These are phyloP conservation scores for Halisarca cf. caerulea DNA, from an alignment of 37 sponge, comb jelly and placozoan species.

Conservation along the genomic window DNA sequence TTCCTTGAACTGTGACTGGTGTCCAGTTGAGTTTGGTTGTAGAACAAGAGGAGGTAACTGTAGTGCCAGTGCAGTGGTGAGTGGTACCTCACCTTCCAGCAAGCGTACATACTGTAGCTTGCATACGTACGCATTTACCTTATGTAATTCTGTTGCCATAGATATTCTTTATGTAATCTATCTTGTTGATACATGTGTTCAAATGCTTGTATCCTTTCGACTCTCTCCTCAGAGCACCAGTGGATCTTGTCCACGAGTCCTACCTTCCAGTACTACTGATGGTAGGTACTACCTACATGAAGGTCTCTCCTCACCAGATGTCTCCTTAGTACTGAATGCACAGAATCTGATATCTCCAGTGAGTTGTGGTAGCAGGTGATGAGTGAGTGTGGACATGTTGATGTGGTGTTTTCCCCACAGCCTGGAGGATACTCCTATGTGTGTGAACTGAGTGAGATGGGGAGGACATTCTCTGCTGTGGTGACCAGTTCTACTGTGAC, in stretches of 20 bases:
- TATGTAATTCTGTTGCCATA: too few relatives aligned
- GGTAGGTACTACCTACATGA: slow-evolving; percentile 32
- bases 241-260: neutral
- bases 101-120: too few relatives aligned
- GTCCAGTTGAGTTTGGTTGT: slow-evolving; percentile 1
- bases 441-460: neutral
- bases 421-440: neutral
- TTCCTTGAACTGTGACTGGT: neutral
- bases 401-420: too few relatives aligned
- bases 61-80: too few relatives aligned
- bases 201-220: neutral
- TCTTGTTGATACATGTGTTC: neutral
- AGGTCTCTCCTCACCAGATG: slow-evolving; percentile 17
- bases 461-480: neutral
- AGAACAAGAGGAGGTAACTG: slow-evolving; percentile 8
- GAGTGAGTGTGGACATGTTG: too few relatives aligned
- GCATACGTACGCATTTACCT: too few relatives aligned
- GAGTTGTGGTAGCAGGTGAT: neutral
- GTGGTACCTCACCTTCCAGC: too few relatives aligned
- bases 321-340: slow-evolving; percentile 1
- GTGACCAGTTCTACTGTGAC: neutral
- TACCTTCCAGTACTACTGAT: neutral
- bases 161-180: too few relatives aligned
- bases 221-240: neutral
- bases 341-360: slow-evolving; percentile 16